Evolutionary conservation across 2,113 vertebrate species (phyloP).

Genomic region (Psammodynastes pulverulentus): DNA sequence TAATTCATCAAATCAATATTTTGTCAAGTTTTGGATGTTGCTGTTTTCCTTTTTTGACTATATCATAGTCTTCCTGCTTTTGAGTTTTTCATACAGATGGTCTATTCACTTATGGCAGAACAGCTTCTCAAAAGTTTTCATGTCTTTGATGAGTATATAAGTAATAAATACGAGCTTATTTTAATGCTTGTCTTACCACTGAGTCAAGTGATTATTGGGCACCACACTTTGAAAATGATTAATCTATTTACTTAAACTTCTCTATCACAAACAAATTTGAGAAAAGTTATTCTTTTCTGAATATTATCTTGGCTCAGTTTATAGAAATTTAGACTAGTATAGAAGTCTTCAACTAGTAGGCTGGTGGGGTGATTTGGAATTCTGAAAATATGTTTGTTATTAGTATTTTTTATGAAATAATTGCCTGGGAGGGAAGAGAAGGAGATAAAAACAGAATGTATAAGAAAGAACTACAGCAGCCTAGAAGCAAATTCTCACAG

Average conservation of each 20-base stretch:
- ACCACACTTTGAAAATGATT: not conserved
- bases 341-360: not conserved
- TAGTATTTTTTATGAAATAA: not conserved
- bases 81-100: constrained; percentile 37
- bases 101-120: constrained; percentile 35
- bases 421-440: not conserved
- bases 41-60: constrained; percentile 55
- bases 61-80: constrained; percentile 63
- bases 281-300: not conserved
- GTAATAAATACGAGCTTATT: constrained; percentile 12
- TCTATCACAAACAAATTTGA: not conserved
- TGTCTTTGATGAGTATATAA: not conserved
- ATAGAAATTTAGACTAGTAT: not conserved
- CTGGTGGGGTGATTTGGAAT: not conserved
- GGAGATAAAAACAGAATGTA: not conserved
- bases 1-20: constrained; percentile 72
- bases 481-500: not conserved
- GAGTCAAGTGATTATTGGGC: not conserved
- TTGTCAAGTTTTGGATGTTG: constrained; percentile 57
- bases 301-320: not conserved
- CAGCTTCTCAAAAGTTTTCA: not conserved
- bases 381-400: not conserved
- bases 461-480: not conserved
- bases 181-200: not conserved
- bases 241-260: not conserved